A percentile compares a stretch with the other conserved stretches of the same genome.
Conservation (phyloP, 2,888 invertebrate genomes). For the Sinohyriopsis cumingii region DNA sequence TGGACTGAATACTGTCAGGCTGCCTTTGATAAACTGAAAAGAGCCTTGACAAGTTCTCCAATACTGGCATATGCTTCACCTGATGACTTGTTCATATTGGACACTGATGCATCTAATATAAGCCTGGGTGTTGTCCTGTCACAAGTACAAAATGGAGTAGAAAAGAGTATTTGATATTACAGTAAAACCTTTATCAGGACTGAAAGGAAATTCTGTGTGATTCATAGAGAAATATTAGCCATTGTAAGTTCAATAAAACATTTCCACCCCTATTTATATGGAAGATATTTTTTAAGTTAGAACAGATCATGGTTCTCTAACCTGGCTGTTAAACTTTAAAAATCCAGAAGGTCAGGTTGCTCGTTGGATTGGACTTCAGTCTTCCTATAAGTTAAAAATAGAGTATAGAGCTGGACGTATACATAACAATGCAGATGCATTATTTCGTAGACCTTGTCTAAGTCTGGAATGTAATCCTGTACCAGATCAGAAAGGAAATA, state of each 20-base stretch:
- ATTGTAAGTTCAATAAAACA: conserved; percentile 1
- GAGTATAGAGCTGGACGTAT: too few relatives aligned
- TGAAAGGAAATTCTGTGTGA: conserved; percentile 23
- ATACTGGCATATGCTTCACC: conserved; percentile 11
- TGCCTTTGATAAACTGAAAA: conserved; percentile 1
- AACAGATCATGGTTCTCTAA: conserved; percentile 8
- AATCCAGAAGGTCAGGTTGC: conserved; percentile 28
- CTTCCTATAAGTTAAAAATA: conserved; percentile 5
- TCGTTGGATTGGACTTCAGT: conserved; percentile 23
- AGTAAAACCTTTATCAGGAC: conserved; percentile 17
- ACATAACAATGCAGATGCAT: too few relatives aligned
- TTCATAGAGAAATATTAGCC: conserved; percentile 24
- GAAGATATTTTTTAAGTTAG: conserved; percentile 22
- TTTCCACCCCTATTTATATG: conserved; percentile 12
- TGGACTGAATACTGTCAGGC: conserved; percentile 3
- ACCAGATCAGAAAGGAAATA: conserved; percentile 18
- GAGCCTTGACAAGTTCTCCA: conserved; percentile 5
- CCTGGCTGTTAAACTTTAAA: conserved; percentile 20
- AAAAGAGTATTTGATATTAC: conserved; percentile 24
- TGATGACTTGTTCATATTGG: conserved; percentile 11
- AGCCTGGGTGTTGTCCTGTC: conserved; percentile 4
- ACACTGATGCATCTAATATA: conserved; percentile 23
- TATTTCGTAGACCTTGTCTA: too few relatives aligned
- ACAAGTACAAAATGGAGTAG: conserved; percentile 8
- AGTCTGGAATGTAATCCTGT: conserved; percentile 5